phyloP scores from a whole-genome alignment of 1,140 invertebrate genomes.

The Pseudomyrmex dendroicus region DNA sequence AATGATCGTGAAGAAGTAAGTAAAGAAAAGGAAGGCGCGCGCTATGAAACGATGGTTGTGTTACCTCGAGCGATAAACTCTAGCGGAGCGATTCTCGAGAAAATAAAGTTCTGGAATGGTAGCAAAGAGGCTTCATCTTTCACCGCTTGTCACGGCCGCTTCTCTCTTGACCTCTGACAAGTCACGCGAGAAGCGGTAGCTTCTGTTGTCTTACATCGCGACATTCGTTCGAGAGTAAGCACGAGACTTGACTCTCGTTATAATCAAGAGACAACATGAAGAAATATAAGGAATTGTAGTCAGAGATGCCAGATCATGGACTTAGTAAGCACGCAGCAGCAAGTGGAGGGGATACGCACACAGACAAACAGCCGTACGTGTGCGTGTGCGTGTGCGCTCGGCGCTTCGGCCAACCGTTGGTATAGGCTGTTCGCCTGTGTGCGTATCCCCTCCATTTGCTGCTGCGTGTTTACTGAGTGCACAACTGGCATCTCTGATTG shows the following conservation, averaged over 20 bases:
- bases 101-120: constrained; percentile 77
- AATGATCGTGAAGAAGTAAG: not conserved
- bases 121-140: constrained; percentile 59
- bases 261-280: not conserved
- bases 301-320: no score
- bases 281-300: no score
- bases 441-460: no score
- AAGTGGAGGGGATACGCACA: no score
- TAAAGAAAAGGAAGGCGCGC: constrained; percentile 26
- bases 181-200: constrained; percentile 54
- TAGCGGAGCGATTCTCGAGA: constrained; percentile 74
- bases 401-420: no score
- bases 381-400: no score
- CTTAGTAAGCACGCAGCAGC: no score
- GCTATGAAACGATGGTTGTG: constrained; percentile 57
- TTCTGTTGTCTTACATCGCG: constrained; percentile 42
- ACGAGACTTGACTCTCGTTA: constrained; percentile 20
- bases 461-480: no score
- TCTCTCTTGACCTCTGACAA: constrained; percentile 65
- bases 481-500: no score
- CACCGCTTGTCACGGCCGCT: constrained; percentile 43
- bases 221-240: not conserved
- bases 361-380: no score
- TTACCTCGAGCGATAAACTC: constrained; percentile 76
- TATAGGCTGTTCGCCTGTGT: no score